Evolutionary conservation across 2,113 vertebrate genomes (phyloP).

Genomic region (Bettongia penicillata): DNA sequence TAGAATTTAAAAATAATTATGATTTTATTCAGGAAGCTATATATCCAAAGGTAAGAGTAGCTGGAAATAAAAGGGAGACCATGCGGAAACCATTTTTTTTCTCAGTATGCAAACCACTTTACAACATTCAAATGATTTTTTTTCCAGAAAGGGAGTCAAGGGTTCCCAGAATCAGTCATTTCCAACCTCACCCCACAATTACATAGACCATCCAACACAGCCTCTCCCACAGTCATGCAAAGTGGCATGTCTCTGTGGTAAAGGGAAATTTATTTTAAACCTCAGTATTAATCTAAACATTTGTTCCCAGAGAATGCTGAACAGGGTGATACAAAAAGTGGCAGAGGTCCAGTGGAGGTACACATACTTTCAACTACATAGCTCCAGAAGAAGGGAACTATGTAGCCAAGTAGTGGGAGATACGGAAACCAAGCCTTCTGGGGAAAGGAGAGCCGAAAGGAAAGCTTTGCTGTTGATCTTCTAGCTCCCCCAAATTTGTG

Average conservation of each 20-base stretch:
- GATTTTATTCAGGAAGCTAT: constrained; percentile 32
- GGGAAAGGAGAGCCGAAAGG: background rate
- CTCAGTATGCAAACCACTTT: constrained; percentile 37
- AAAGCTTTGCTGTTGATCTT: background rate
- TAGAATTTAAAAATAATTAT: background rate
- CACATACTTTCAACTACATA: too few relatives aligned
- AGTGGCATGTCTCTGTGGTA: background rate
- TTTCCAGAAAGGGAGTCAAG: constrained; percentile 36
- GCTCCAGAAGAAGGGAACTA: background rate
- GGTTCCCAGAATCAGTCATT: constrained; percentile 47
- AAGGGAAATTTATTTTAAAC: constrained; percentile 55
- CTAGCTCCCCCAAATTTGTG: background rate
- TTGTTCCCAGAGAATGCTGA: background rate
- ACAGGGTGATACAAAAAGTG: background rate
- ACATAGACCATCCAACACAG: background rate
- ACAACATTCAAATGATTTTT: constrained; percentile 56
- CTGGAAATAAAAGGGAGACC: background rate
- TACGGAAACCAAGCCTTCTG: background rate
- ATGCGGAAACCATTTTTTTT: constrained; percentile 1
- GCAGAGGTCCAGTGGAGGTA: background rate
- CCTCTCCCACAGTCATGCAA: background rate
- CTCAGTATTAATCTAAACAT: constrained; percentile 8
- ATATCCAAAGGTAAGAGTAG: background rate
- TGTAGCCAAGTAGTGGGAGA: background rate
- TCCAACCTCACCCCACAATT: constrained; percentile 8